A percentile compares a stretch with the other conserved stretches of the same genome.
Conservation (phyloP, 1,140 invertebrate genomes). For the Chironomus tepperi region DNA sequence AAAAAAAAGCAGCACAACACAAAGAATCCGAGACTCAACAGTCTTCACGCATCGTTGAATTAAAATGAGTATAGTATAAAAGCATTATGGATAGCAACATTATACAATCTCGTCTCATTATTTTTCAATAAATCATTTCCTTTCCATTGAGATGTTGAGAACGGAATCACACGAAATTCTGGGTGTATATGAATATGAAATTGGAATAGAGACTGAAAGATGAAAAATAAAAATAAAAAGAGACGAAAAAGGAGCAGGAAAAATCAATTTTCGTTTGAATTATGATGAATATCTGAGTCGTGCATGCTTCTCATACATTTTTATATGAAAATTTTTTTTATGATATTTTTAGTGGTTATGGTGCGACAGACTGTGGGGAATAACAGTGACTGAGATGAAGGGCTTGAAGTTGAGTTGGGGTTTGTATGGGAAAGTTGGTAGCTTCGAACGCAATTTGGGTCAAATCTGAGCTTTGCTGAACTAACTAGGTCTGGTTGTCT, state of each 20-base stretch:
- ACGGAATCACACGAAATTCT: background rate
- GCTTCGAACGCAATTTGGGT: no score
- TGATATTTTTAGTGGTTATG: no score
- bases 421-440: no score
- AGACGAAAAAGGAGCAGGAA: background rate
- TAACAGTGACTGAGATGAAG: no score
- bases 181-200: background rate
- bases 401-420: no score
- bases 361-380: no score
- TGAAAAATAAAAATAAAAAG: no score
- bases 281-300: background rate
- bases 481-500: no score
- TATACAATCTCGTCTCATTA: background rate
- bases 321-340: no score
- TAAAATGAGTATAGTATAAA: background rate
- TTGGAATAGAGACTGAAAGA: no score
- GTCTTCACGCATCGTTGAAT: slow-evolving; percentile 11
- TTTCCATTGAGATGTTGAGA: background rate
- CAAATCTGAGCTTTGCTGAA: no score
- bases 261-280: slow-evolving; percentile 9
- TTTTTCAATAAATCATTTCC: slow-evolving; percentile 14
- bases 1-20: background rate
- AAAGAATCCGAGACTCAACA: background rate
- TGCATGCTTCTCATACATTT: background rate
- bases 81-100: no score